Evolutionary conservation across 2,797 vertebrate genomes (phyloP).

Genomic region (Molossus alvarezi): DNA sequence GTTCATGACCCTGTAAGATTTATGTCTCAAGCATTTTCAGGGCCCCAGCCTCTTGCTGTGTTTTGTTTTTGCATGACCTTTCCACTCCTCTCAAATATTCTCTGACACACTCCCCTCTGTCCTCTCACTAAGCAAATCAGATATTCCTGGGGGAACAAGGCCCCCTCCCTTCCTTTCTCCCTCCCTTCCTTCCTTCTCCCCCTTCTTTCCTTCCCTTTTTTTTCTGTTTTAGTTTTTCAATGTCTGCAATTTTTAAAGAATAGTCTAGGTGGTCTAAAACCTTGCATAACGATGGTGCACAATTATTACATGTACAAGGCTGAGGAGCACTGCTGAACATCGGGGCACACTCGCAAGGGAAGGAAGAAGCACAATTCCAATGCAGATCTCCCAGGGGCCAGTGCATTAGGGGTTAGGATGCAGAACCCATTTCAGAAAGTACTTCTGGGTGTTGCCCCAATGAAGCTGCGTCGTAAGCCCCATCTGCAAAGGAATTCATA

Average conservation of each 20-base stretch:
- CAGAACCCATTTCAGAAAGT: conserved; percentile 58
- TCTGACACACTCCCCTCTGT: not conserved
- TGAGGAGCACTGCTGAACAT: not conserved
- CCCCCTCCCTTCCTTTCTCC: not conserved
- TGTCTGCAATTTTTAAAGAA: not conserved
- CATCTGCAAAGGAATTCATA: not conserved
- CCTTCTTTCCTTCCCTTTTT: not conserved
- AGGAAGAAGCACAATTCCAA: not conserved
- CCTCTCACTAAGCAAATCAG: not conserved
- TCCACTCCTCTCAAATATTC: not conserved
- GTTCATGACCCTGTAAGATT: conserved; percentile 3
- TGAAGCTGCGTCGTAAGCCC: not conserved
- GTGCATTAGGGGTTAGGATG: not conserved
- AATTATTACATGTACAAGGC: not conserved
- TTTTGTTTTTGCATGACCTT: not conserved
- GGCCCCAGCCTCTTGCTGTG: not conserved
- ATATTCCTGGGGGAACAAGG: not conserved
- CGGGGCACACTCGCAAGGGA: not conserved
- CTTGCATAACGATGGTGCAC: not conserved
- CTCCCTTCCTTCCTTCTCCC: not conserved
- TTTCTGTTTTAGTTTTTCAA: not conserved
- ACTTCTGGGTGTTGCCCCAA: not conserved
- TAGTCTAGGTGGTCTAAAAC: not conserved
- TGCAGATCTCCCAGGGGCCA: not conserved
- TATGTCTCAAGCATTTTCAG: conserved; percentile 30